phyloP scores from a whole-genome alignment of 1,140 invertebrate genomes.

The Mamestra configurata region DNA sequence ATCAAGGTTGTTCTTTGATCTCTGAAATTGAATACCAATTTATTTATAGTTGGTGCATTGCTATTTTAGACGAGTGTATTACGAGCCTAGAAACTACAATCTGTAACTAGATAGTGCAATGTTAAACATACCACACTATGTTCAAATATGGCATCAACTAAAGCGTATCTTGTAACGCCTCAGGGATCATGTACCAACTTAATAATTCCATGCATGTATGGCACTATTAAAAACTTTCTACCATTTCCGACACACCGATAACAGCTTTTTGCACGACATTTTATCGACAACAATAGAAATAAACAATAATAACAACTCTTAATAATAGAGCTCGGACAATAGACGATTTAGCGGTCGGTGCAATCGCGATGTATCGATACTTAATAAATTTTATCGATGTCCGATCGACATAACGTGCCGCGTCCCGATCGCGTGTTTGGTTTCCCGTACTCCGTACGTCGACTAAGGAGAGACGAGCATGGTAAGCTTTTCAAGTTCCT shows the following conservation, averaged over 20 bases:
- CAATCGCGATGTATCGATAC: constrained; percentile 30
- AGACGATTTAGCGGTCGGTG: constrained; percentile 28
- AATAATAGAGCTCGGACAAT: constrained; percentile 34
- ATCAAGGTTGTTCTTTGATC: too few relatives aligned
- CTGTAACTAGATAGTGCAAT: neutral
- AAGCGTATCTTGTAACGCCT: neutral
- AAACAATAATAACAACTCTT: constrained; percentile 36
- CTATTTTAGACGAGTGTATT: neutral
- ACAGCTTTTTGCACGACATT: constrained; percentile 10
- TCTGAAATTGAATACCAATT: too few relatives aligned
- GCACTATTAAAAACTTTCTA: neutral
- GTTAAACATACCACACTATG: neutral
- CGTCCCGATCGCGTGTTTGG: neutral
- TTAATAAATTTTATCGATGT: constrained; percentile 40
- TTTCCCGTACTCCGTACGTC: too few relatives aligned
- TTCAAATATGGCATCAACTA: neutral
- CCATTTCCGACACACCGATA: neutral
- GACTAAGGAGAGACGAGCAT: too few relatives aligned
- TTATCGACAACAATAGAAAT: constrained; percentile 26
- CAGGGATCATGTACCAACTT: neutral
- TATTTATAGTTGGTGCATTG: neutral
- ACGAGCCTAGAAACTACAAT: neutral
- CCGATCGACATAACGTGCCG: constrained; percentile 33
- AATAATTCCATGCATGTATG: neutral
- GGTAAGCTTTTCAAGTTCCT: too few relatives aligned